Base-by-base conservation (phyloP, 2,888 invertebrate species). In the Ophioninae sp. region DNA sequence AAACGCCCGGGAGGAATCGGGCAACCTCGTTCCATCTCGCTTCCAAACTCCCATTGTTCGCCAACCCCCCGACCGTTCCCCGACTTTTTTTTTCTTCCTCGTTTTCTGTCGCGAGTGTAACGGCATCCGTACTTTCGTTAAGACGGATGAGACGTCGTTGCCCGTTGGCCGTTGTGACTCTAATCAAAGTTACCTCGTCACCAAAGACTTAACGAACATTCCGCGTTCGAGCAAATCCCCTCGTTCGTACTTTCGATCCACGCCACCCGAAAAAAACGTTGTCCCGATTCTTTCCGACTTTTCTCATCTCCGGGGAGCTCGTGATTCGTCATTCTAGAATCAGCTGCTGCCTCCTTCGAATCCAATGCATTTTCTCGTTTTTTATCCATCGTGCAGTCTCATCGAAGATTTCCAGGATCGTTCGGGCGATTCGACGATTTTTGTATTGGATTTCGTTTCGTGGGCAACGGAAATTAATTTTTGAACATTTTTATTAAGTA, bases 141-240 rank as follows among this genome's bases (percentile, higher is more conserved):
- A 59, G 71, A 78, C 51, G 81, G 78, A 78, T 41, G 71, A 64
- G 81, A 58, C 58, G n/a, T 23, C 59, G n/a, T 41, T 37, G 39
- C 61, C 61, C 22, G 58, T 39, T 68, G 56, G 61, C 65, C 51
- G 41, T 17, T 41, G 23, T 13, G 64, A 76, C 59, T 79, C 79
- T 74, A 83, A 83, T 83, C 81, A 83, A 83, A 83, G 78, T 83
- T 83, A 81, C 81, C 83, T 83, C 83, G 83, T 83, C 81, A 81
- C 78, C 71, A 56, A 65, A 74, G 74, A 83, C 65, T 83, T 78
- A 58, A 75, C 72, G 30, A 41, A 68, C 64, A 39, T 59, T 71
- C 59, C 72, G 63, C 44, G 56, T 56, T 56, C 10, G 23, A 56
- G 74, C 30, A 30, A 59, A 79, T 73, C 79, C 59, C 22, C 41